Percentiles rank a stretch among this genome's conserved stretches.
Conservation (phyloP, 2,888 invertebrate genomes). For the Platycnemis pennipes region DNA sequence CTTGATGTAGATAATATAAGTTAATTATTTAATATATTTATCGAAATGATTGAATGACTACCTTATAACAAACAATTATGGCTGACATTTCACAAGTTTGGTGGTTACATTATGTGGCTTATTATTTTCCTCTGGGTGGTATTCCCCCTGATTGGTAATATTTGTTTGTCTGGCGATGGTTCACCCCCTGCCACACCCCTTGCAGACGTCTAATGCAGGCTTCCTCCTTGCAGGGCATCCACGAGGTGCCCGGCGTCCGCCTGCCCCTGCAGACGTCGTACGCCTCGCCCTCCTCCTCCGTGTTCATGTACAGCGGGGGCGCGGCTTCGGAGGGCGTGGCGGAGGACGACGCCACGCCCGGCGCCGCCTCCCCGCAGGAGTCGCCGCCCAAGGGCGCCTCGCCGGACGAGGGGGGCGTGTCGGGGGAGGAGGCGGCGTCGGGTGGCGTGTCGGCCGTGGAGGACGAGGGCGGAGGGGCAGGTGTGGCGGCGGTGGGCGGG, state of each 20-base stretch:
- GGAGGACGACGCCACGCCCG: constrained; percentile 73
- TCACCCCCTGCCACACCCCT: too few relatives aligned
- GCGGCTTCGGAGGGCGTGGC: constrained; percentile 81
- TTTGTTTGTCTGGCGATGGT: too few relatives aligned
- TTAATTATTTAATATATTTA: too few relatives aligned
- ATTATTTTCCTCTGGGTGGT: too few relatives aligned
- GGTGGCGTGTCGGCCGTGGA: constrained; percentile 37
- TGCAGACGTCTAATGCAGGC: not conserved
- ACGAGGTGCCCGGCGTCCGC: constrained; percentile 75
- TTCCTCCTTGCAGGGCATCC: constrained; percentile 73
- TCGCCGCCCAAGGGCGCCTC: constrained; percentile 29
- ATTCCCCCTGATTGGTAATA: too few relatives aligned
- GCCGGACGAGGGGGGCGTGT: not conserved
- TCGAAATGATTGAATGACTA: too few relatives aligned
- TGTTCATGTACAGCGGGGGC: constrained; percentile 86
- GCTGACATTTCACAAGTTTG: too few relatives aligned
- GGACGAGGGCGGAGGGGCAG: constrained; percentile 24
- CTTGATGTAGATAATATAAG: too few relatives aligned
- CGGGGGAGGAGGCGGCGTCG: not conserved
- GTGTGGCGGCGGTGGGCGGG: constrained; percentile 75
- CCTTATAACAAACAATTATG: too few relatives aligned
- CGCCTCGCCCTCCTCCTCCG: constrained; percentile 78
- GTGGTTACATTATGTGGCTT: too few relatives aligned
- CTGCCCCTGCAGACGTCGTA: constrained; percentile 74
- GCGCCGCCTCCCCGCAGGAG: constrained; percentile 51